Evolutionary conservation across 2,113 vertebrate species (phyloP), one percentile per base, ranked within the genome.

Genomic region (Sebastes fasciatus): DNA sequence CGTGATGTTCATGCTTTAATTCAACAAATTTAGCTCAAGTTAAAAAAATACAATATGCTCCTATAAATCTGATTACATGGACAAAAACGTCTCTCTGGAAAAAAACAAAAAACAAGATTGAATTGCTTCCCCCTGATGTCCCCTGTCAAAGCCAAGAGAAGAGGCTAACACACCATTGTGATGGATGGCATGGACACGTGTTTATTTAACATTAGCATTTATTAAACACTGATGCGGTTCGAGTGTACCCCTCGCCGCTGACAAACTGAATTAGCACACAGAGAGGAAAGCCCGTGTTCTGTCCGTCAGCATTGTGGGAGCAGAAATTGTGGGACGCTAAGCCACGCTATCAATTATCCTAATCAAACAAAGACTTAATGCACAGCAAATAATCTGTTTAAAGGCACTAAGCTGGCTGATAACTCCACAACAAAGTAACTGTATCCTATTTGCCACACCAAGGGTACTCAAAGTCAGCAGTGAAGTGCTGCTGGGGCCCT

Each of bases 311-410:
- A 52, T 40, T 72, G 74, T 58, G 13, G 43, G 68, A 68, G 66
- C 55, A 64, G 45, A 68, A 34, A 64, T 42, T 58, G 45, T 4
- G 14, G 58, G 16, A 71, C 61, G 26, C 74, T 89, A 89, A 93
- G 86, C 83, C 57, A 26, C 23, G 34, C 85, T 86, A 91, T 94
- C 91, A 94, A 92, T 93, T 93, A 94, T 87, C 91, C 87, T 93
- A 87, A 94, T 92, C 92, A 94, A 93, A 92, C 89, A 93, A 88
- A 86, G 79, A 83, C 84, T 82, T 80, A 79, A 90, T 80, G 83
- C 88, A 84, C 64, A 74, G 86, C 83, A 89, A 91, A 90, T 90
- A 86, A 91, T 91, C 92, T 84, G 66, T 86, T 88, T 83, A 63
- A 74, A 84, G 76, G 65, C 80, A 40, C 68, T 68, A 91, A 87